Evolutionary conservation across 2,888 invertebrate species (phyloP).

Genomic region (Xestia xanthographa): DNA sequence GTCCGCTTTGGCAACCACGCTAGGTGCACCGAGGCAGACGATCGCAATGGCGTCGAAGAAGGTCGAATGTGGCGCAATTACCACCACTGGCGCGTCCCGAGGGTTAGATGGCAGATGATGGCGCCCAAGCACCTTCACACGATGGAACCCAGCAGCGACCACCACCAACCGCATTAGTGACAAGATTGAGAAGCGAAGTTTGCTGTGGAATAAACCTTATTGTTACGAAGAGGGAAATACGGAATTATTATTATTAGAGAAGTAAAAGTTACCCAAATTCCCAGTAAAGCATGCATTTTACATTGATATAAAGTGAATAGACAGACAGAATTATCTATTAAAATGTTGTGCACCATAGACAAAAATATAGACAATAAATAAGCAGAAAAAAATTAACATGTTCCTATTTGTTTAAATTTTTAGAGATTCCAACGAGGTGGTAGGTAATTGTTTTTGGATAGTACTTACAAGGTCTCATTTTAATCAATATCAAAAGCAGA

Average conservation of each 20-base stretch:
- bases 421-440: neutral
- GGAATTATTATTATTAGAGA: conserved; percentile 15
- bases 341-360: neutral
- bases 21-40: conserved; percentile 95
- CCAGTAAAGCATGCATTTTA: conserved; percentile 30
- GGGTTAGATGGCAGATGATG: conserved; percentile 84
- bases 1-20: conserved; percentile 97
- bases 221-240: conserved; percentile 46
- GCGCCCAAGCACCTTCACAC: conserved; percentile 94
- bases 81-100: conserved; percentile 95
- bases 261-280: conserved; percentile 5
- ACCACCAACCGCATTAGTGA: conserved; percentile 94
- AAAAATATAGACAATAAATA: neutral
- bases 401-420: neutral
- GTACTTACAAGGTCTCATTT: neutral
- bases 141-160: conserved; percentile 95
- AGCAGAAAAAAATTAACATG: neutral
- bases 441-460: neutral
- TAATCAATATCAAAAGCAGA: neutral
- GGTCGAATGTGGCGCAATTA: conserved; percentile 97
- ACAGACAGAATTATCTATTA: neutral
- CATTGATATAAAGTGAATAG: neutral
- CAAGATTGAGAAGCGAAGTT: conserved; percentile 92
- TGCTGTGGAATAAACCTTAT: conserved; percentile 84
- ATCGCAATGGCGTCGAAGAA: conserved; percentile 97